Percentiles rank a stretch among this genome's conserved stretches.
These are phyloP conservation scores for Choristoneura rosaceana DNA, from an alignment of 2,888 invertebrate genomes.

Conservation along the genomic window DNA sequence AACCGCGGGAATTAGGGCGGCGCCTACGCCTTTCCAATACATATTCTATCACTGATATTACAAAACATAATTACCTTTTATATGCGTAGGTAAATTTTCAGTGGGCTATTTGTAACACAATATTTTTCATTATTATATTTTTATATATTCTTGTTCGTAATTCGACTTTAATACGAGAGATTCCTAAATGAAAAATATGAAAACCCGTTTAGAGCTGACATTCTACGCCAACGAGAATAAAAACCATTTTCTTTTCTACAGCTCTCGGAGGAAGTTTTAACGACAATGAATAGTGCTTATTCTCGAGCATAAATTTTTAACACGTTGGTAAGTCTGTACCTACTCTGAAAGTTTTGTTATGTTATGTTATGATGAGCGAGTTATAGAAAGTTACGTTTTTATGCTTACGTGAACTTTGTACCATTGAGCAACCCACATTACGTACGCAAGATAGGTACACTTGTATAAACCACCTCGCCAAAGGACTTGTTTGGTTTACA, in stretches of 20 bases:
- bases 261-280: conserved; percentile 38
- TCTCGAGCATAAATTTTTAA: conserved; percentile 59
- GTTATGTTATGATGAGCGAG: conserved; percentile 10
- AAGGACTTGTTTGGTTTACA: conserved; percentile 11
- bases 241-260: conserved; percentile 49
- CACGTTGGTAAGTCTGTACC: conserved; percentile 39
- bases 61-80: not conserved
- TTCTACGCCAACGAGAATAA: conserved; percentile 49
- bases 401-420: conserved; percentile 1
- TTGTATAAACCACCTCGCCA: not conserved
- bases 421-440: not conserved
- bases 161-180: not conserved
- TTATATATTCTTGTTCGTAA: too few species aligned
- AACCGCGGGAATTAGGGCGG: conserved; percentile 4
- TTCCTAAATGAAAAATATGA: conserved; percentile 11
- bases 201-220: conserved; percentile 50
- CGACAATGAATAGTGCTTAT: conserved; percentile 52
- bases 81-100: not conserved
- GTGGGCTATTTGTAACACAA: not conserved
- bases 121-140: not conserved
- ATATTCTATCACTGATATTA: not conserved
- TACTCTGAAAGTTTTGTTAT: conserved; percentile 30
- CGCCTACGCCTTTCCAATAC: not conserved
- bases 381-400: conserved; percentile 21
- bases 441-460: not conserved